These are phyloP conservation scores for Drosophila jambulina DNA, from an alignment of 1,140 invertebrate genomes.

Conservation along the genomic window DNA sequence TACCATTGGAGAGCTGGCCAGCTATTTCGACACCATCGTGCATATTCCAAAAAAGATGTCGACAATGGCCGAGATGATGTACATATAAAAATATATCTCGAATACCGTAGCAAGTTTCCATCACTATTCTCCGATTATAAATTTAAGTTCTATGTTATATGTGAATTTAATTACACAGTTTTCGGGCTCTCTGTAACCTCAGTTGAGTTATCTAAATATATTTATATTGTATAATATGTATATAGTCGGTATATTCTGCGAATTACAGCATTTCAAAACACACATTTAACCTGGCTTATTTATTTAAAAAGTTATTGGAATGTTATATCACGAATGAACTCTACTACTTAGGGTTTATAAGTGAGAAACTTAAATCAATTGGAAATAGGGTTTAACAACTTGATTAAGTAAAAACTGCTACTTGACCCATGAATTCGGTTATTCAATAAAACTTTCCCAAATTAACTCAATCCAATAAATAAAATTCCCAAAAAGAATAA, in stretches of 20 bases:
- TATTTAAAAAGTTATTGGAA: neutral
- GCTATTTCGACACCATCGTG: slow-evolving; percentile 96
- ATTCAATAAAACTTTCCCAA: neutral
- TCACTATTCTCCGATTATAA: slow-evolving; percentile 20
- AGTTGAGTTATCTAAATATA: slow-evolving; percentile 35
- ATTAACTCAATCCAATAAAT: neutral
- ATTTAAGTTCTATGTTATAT: slow-evolving; percentile 38
- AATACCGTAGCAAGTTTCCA: slow-evolving; percentile 1
- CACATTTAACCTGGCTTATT: neutral
- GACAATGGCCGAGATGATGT: slow-evolving; percentile 98
- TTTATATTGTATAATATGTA: slow-evolving; percentile 48
- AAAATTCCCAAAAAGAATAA: neutral
- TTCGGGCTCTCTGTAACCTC: slow-evolving; percentile 15
- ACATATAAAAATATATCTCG: slow-evolving; percentile 88
- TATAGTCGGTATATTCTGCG: slow-evolving; percentile 44
- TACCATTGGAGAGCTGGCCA: slow-evolving; percentile 95
- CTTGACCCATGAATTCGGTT: too few relatives aligned
- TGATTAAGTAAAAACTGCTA: too few relatives aligned
- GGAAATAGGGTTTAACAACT: neutral
- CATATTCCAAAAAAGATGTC: slow-evolving; percentile 99
- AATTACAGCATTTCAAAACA: slow-evolving; percentile 38
- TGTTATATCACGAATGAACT: neutral
- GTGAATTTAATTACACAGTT: slow-evolving; percentile 45
- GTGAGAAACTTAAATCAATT: neutral
- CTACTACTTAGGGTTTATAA: neutral